Evolutionary conservation across 2,888 invertebrate genomes (phyloP), one percentile per base, ranked within the genome.

Genomic region (Epinotia nisella): DNA sequence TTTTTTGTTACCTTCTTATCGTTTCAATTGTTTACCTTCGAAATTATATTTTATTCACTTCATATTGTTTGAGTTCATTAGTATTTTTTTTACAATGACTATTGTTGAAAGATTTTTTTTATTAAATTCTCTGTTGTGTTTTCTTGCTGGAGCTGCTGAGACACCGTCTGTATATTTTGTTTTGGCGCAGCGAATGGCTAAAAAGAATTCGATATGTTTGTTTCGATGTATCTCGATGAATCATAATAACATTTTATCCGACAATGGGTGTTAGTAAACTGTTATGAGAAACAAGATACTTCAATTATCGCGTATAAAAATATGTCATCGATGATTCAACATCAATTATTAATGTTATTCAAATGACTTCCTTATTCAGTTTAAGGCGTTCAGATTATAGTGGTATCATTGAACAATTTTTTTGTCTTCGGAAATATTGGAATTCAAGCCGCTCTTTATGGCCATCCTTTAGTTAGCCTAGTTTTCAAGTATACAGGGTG

Each of bases 261-360:
- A 56, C 55, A 66, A 66, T 56, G 17, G 24, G n/a, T 66, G 55
- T 66, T 66, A 56, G 11, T 24, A 56, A 55, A 65, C 10, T 49
- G 13, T 10, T 7, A 24, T 39, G 17, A 39, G 5, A n/a, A 49
- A n/a, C 62, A 62, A 45, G 15, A 1, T 15, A 15, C 15, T 13
- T 21, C 45, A 15, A 49, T 45, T n/a, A 49, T 24, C 1, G 11
- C 1, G 15, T 51, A 17, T 49, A 53, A 53, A 15, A 53, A 64
- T 51, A 64, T 51, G 35, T 7, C 11, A 2, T 24, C 0, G 1
- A 62, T 11, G 15, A 15, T 21, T 45, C 15, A n/a, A 13, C 21
- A n/a, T 21, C 21, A 45, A 1, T 61, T 45, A n/a, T n/a, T n/a
- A n/a, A n/a, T 49, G 49, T 49, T n/a, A 49, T n/a, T 49, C 1